Evolutionary conservation across 2,797 vertebrate species (phyloP).

Genomic region (Poecilia gillii): DNA sequence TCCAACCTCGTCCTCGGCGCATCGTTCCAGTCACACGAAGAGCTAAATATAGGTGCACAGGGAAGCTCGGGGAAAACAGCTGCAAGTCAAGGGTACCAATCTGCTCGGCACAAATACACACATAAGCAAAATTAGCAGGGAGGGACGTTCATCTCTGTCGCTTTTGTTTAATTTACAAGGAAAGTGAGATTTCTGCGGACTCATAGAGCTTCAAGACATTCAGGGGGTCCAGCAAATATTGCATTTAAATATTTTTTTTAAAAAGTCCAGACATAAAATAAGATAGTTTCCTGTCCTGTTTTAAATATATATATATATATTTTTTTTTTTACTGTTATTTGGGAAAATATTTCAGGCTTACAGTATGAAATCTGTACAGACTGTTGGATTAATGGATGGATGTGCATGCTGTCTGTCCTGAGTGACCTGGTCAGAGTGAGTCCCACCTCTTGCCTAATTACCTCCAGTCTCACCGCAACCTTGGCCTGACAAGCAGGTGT

Average conservation of each 20-base stretch:
- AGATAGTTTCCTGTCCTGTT: neutral
- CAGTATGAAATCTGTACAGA: neutral
- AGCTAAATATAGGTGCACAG: constrained; percentile 72
- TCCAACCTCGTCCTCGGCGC: constrained; percentile 63
- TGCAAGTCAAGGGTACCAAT: constrained; percentile 65
- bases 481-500: neutral
- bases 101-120: constrained; percentile 37
- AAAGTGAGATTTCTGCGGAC: neutral
- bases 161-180: constrained; percentile 1
- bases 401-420: neutral
- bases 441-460: neutral
- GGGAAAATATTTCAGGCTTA: neutral
- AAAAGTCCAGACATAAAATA: neutral
- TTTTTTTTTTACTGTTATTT: neutral
- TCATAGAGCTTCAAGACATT: neutral
- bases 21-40: constrained; percentile 68
- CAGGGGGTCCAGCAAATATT: neutral
- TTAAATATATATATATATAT: neutral
- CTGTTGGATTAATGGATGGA: neutral
- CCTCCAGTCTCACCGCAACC: neutral
- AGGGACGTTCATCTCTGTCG: constrained; percentile 9
- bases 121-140: constrained; percentile 33
- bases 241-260: neutral
- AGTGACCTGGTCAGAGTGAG: neutral
- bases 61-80: constrained; percentile 62